phyloP scores from a whole-genome alignment of 2,797 vertebrate genomes.

The Catharus ustulatus region DNA sequence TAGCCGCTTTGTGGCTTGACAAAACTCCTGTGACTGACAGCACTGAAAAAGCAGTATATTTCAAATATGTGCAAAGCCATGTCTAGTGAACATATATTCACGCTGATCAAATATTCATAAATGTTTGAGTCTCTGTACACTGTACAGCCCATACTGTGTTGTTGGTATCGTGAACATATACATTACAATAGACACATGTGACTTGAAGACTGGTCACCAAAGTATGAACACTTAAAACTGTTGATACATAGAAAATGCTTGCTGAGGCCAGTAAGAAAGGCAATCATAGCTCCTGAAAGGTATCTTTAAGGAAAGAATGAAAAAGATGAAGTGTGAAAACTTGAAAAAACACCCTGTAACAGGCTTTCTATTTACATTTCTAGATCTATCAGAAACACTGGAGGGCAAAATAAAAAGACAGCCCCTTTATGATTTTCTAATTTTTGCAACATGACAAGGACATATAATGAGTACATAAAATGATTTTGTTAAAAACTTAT shows the following conservation, averaged over 20 bases:
- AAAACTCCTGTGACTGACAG: background rate
- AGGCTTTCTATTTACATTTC: background rate
- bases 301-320: background rate
- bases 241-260: background rate
- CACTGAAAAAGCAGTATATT: background rate
- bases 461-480: background rate
- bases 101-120: background rate
- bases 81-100: background rate
- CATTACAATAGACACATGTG: background rate
- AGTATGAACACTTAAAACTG: background rate
- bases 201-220: background rate
- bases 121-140: background rate
- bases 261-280: background rate
- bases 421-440: background rate
- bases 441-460: background rate
- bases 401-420: background rate
- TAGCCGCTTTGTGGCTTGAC: background rate
- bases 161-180: background rate
- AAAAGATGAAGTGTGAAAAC: background rate
- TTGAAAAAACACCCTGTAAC: background rate
- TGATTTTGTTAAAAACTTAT: background rate
- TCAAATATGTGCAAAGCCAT: background rate
- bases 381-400: background rate
- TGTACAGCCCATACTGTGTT: background rate
- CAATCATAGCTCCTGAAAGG: background rate